Evolutionary conservation across 2,113 vertebrate genomes (phyloP), one percentile per base, ranked within the genome.

Genomic region (Caracal caracal): DNA sequence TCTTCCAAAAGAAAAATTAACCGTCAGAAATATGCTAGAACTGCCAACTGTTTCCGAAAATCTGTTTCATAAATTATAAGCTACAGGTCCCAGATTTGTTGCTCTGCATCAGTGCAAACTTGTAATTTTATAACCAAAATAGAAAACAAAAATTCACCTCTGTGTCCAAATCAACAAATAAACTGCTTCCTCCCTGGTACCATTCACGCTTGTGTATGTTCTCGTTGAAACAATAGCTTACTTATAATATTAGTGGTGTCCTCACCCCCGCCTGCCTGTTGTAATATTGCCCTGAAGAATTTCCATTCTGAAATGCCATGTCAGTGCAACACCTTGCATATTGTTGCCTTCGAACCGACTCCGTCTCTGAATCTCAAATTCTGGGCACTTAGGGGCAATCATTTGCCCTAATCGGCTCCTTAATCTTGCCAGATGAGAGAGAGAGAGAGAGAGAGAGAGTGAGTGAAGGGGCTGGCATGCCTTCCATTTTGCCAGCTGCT

Each of bases 61-160:
- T 61, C 30, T 75, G 37, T 89, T 80, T 70, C 6, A 79, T 73
- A 76, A 96, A 68, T 56, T 40, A 15, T 51, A 65, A 86, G 43
- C 90, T 59, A 8, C 28, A 66, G 65, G 73, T 37, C 90, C 59
- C 16, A 40, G 65, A 86, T 59, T 19, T n/a, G 37, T 51, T 75
- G 37, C 56, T 90, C 26, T 40, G 79, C n/a, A 30, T 75, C 65
- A 49, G 5, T 24, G 61, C 53, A 73, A 43, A 76, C 71, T 43
- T 90, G 59, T 92, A 43, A 70, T 85, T 93, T 93, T 76, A 40
- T 92, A 96, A 85, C 43, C 24, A 22, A 94, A 93, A 90, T 65
- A 88, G 76, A 68, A 94, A 88, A 66, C 71, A 78, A 81, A 73
- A 81, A 10, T 68, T 81, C 43, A 70, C 26, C n/a, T 84, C 30